Evolutionary conservation across 1,140 invertebrate species (phyloP), one percentile per base, ranked within the genome.

Genomic region (Drosophila nannoptera): DNA sequence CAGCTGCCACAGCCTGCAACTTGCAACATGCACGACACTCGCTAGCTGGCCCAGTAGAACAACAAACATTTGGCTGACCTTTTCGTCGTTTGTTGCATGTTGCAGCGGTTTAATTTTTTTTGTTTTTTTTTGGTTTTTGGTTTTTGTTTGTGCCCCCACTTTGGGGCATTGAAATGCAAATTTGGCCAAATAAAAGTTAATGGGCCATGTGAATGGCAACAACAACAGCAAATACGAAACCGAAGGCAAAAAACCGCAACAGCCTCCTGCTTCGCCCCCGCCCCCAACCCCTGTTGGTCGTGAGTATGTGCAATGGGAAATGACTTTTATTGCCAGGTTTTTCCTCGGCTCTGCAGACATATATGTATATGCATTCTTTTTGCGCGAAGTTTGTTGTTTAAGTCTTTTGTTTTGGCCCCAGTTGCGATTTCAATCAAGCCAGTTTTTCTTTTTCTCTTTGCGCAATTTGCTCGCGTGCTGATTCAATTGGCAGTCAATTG

Each of bases 91-190:
- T 69, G 58, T 58, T 66, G 63, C 64, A 69, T 73, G 55, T 59
- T 56, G 48, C 43, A 69, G 54, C 43, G 59, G 29, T 43, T 46
- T 35, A 36, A 8, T 40, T 40, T 2, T 40, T 40, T 2, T 40
- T 11, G 0, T 40, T 40, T n/a, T 12, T 43, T 43, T 43, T 43
- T 42, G 38, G 43, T 32, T 42, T 42, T 29, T 45, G 33, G 50
- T 75, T 36, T 49, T 61, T 66, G 45, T 67, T 66, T 62, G 14
- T 62, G 68, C 66, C 65, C 64, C 80, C 69, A 74, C 65, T 84
- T 83, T 81, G 77, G 77, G 81, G 77, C 81, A 86, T 86, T 86
- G 77, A 86, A 86, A 86, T 86, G 81, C 81, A 86, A 86, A 86
- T 86, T 86, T 86, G 82, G 77, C 71, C 63, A 81, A 77, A 86